Evolutionary conservation across 2,113 vertebrate genomes (phyloP), one percentile per base, ranked within the genome.

Genomic region (Pollimyrus isidori): DNA sequence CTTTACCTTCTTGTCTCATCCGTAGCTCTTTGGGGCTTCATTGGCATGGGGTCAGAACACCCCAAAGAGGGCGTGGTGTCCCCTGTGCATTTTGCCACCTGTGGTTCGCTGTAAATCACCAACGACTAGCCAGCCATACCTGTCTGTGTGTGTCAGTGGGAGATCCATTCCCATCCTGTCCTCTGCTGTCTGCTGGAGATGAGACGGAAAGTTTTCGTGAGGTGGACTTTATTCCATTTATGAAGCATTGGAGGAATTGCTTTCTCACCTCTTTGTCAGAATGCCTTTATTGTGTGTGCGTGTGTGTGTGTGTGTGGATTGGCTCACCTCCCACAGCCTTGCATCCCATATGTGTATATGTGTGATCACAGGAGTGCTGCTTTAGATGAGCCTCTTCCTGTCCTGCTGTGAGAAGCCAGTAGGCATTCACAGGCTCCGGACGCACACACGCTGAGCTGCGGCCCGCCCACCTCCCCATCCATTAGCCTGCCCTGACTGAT

Each of bases 1-100:
- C 86, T 69, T 89, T 73, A 52, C 84, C 45, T 48, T 65, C 84
- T 87, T 87, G 73, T 89, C 56, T 45, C 45, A 89, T 69, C 21
- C 52, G 53, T 69, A 85, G 39, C 52, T 69, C 15, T 86, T 13
- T n/a, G 39, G 83, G 45, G 56, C 65, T 86, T 87, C 82, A 89
- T 89, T 69, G 13, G n/a, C 17, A 89, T 62, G 56, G 56, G 7
- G 56, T n/a, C 69, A 15, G 46, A 30, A 87, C 23, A 56, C 89
- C 84, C 86, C 23, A 19, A 52, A 19, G 17, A 5, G 35, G 4
- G 21, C 62, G 13, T 76, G 4, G 84, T 73, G 65, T 23, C 42
- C 15, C 11, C 49, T 5, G 73, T 30, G 42, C 19, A 11, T 73
- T 39, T 89, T 17, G 13, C 58, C 45, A 76, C 62, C 13, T 52